A percentile compares a stretch with the other conserved stretches of the same genome.
Evolutionary conservation across 2,113 vertebrate species (phyloP).

Genomic region (Periophthalmodon schlosseri): DNA sequence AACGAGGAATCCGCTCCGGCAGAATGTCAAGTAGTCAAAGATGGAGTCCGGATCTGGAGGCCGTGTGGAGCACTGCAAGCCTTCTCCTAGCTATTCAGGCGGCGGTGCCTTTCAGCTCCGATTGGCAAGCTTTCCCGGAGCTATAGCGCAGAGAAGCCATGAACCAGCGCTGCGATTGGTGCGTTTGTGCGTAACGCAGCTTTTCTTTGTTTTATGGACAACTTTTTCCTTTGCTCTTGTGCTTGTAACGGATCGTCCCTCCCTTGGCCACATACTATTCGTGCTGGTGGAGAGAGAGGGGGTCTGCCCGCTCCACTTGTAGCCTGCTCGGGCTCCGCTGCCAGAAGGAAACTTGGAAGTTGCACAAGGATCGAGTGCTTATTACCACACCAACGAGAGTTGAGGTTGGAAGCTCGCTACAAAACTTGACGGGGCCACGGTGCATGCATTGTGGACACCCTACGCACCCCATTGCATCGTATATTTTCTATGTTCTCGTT

Average conservation of each 20-base stretch:
- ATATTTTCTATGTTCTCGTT: constrained; percentile 21
- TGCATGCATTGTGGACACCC: constrained; percentile 33
- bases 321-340: constrained; percentile 76
- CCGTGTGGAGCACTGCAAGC: constrained; percentile 80
- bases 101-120: constrained; percentile 25
- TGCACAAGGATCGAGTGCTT: constrained; percentile 39
- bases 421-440: constrained; percentile 60
- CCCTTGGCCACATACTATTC: constrained; percentile 80
- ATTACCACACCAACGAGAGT: constrained; percentile 35
- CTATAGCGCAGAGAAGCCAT: constrained; percentile 39
- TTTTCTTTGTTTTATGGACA: constrained; percentile 73
- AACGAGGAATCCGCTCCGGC: constrained; percentile 86
- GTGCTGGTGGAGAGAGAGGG: constrained; percentile 14
- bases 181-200: constrained; percentile 56
- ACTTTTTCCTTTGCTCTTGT: constrained; percentile 68
- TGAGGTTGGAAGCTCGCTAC: constrained; percentile 51
- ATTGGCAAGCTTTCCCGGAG: constrained; percentile 17
- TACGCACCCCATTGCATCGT: constrained; percentile 31
- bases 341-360: constrained; percentile 76
- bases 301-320: constrained; percentile 69
- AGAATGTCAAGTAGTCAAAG: constrained; percentile 98
- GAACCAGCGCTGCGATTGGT: constrained; percentile 28
- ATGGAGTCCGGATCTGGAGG: constrained; percentile 91
- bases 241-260: constrained; percentile 76
- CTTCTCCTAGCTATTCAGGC: constrained; percentile 48